Percentiles rank a stretch among this genome's conserved stretches.
Evolutionary conservation across 2,113 vertebrate genomes (phyloP).

Genomic region (Edolisoma coerulescens): DNA sequence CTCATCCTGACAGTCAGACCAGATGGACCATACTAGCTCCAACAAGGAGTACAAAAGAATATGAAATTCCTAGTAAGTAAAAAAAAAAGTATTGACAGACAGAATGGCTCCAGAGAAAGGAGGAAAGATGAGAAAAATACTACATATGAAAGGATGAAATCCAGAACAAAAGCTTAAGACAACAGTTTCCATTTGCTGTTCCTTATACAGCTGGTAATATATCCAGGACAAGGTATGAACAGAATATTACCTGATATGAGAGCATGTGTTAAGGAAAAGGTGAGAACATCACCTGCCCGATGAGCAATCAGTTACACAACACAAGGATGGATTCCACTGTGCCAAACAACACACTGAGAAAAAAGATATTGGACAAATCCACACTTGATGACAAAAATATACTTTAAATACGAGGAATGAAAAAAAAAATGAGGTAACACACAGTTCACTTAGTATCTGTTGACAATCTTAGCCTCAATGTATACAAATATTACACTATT

Average conservation of each 20-base stretch:
- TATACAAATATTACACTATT: not conserved
- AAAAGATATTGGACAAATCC: not conserved
- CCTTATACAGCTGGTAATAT: not conserved
- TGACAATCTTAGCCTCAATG: not conserved
- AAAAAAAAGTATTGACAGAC: not conserved
- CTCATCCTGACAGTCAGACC: slow-evolving; percentile 17
- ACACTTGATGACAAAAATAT: not conserved
- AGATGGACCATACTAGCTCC: not conserved
- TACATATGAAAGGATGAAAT: not conserved
- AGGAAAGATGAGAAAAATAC: not conserved
- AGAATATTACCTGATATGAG: rapidly evolving
- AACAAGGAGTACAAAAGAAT: not conserved
- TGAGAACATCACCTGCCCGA: not conserved
- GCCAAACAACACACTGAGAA: not conserved
- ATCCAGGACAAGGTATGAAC: not conserved
- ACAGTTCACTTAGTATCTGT: not conserved
- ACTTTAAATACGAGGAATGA: not conserved
- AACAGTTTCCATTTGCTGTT: not conserved
- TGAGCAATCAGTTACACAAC: not conserved
- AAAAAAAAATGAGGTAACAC: not conserved
- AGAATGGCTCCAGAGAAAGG: not conserved
- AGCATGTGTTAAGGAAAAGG: not conserved
- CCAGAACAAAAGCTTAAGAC: not conserved
- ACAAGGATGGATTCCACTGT: not conserved
- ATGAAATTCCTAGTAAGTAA: not conserved